Evolutionary conservation across 53 echinoderm and acorn worm species (phyloP).

Genomic region (Apostichopus leukothele): DNA sequence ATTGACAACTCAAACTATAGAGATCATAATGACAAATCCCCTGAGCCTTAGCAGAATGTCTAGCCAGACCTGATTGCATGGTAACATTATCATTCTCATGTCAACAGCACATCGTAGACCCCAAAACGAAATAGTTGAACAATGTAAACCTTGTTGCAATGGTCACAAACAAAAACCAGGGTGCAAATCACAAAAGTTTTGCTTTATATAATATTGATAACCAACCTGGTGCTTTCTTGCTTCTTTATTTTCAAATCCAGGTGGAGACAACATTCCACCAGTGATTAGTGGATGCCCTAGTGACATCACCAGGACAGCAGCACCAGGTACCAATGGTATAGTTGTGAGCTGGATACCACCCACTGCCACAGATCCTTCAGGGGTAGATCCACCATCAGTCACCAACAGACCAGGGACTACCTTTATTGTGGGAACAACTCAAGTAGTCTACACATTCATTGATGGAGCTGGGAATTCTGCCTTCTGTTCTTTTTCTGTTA

Average conservation of each 20-base stretch:
- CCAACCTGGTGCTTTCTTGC: not conserved
- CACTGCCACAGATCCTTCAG: conserved; percentile 22
- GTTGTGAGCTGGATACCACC: not conserved
- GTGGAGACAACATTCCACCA: conserved; percentile 8
- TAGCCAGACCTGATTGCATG: no score
- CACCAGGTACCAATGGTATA: not conserved
- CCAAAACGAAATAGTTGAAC: no score
- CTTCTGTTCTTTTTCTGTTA: not conserved
- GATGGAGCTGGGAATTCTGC: conserved; percentile 19
- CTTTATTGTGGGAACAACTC: not conserved
- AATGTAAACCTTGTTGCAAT: no score
- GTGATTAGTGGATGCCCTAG: not conserved
- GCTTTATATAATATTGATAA: not conserved
- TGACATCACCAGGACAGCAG: conserved; percentile 33
- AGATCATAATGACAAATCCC: no score
- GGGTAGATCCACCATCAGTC: conserved; percentile 1
- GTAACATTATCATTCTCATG: no score
- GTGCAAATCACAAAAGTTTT: no score
- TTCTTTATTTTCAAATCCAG: not conserved
- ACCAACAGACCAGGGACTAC: not conserved
- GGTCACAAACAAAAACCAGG: no score
- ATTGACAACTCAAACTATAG: no score
- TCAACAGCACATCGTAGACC: no score
- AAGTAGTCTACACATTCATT: conserved; percentile 16
- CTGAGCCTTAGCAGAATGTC: no score